Evolutionary conservation across 2,797 vertebrate genomes (phyloP).

Genomic region (Prionace glauca): DNA sequence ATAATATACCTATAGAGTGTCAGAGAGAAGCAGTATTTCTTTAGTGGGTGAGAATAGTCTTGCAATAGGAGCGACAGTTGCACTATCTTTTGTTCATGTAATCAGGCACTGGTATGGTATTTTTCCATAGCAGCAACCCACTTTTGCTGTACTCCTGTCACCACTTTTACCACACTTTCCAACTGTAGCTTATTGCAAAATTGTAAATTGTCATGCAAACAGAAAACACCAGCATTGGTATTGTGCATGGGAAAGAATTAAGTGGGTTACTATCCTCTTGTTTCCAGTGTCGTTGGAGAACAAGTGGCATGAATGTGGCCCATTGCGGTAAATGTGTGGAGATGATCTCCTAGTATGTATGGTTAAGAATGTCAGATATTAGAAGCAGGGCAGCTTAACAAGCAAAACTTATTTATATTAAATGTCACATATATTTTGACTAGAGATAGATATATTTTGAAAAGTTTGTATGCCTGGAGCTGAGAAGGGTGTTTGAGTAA

Average conservation of each 20-base stretch:
- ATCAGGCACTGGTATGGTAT: neutral
- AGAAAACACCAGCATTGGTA: neutral
- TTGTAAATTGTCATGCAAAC: neutral
- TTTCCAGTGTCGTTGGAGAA: neutral
- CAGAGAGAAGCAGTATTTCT: neutral
- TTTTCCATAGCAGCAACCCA: neutral
- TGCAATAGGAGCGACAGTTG: neutral
- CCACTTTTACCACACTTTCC: neutral
- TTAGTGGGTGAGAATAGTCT: neutral
- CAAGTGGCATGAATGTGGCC: neutral
- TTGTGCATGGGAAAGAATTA: neutral
- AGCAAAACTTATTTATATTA: constrained; percentile 21
- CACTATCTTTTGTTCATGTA: neutral
- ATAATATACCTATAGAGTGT: neutral
- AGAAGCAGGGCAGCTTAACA: neutral
- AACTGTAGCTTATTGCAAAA: neutral
- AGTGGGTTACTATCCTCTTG: neutral
- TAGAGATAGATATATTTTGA: constrained; percentile 19
- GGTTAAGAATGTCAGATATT: neutral
- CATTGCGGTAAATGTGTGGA: neutral
- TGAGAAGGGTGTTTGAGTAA: neutral
- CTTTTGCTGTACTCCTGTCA: neutral
- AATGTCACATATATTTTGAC: constrained; percentile 10
- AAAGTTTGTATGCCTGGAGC: constrained; percentile 26
- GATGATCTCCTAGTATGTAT: neutral